Percentiles rank a stretch among this genome's conserved stretches.
These are phyloP conservation scores for Nomada fucata DNA, from an alignment of 2,888 invertebrate genomes.

Conservation along the genomic window DNA sequence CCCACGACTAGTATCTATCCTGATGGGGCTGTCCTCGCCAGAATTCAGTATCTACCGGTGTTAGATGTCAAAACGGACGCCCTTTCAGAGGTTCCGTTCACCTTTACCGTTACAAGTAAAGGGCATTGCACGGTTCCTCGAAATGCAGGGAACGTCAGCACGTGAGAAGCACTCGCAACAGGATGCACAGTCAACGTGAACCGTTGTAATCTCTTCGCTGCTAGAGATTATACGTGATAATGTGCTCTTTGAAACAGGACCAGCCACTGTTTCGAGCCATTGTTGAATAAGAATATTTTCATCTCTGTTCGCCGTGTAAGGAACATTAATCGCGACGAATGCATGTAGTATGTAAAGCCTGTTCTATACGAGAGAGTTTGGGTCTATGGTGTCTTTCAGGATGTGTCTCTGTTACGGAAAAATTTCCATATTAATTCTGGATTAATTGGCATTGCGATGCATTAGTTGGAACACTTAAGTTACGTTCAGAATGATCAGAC, in stretches of 20 bases:
- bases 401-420: too few relatives aligned
- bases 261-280: neutral
- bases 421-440: too few relatives aligned
- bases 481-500: too few relatives aligned
- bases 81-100: constrained; percentile 52
- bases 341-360: too few relatives aligned
- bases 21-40: neutral
- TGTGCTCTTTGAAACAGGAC: neutral
- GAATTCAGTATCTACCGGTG: neutral
- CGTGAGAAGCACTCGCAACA: constrained; percentile 42
- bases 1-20: neutral
- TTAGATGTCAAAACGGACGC: constrained; percentile 30
- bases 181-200: constrained; percentile 36
- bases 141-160: constrained; percentile 50
- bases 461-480: too few relatives aligned
- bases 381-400: too few relatives aligned
- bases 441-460: too few relatives aligned
- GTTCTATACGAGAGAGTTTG: too few relatives aligned
- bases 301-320: neutral
- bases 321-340: neutral
- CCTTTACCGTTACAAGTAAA: constrained; percentile 69
- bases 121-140: constrained; percentile 68
- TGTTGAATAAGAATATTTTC: neutral
- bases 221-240: constrained; percentile 14
- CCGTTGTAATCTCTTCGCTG: constrained; percentile 40